Percentiles rank a stretch among this genome's conserved stretches.
phyloP scores from a whole-genome alignment of 1,140 invertebrate genomes.

The Dreissena polymorpha region DNA sequence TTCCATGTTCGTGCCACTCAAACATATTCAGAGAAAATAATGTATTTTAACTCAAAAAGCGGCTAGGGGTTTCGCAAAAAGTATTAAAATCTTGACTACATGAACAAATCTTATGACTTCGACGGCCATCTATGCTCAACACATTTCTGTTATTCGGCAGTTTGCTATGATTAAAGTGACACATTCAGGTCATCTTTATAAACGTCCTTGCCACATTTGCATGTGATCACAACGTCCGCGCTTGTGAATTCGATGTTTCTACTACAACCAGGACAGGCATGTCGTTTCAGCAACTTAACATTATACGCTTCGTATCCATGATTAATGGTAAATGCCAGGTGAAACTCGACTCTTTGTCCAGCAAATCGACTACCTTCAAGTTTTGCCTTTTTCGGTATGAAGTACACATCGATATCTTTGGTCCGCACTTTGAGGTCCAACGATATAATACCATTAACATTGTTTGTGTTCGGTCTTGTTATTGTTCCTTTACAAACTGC shows the following conservation, averaged over 20 bases:
- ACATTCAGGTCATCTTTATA: conserved; percentile 35
- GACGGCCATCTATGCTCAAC: too few species aligned
- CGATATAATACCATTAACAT: conserved; percentile 49
- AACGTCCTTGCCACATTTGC: conserved; percentile 25
- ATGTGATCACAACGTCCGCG: neutral
- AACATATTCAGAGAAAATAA: too few species aligned
- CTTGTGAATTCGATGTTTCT: conserved; percentile 29
- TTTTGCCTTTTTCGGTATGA: conserved; percentile 52
- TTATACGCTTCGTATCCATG: conserved; percentile 64
- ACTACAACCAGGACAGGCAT: conserved; percentile 27
- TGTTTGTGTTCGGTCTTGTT: conserved; percentile 54
- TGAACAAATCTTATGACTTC: too few species aligned
- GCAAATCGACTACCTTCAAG: conserved; percentile 49
- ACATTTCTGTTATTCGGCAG: too few species aligned
- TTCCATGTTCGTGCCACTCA: too few species aligned
- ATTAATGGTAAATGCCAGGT: conserved; percentile 59
- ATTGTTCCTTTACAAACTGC: conserved; percentile 61
- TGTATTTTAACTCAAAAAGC: too few species aligned
- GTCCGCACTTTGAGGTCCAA: conserved; percentile 56
- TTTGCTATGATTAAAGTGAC: too few species aligned
- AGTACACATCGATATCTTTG: conserved; percentile 55
- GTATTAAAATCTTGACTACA: too few species aligned
- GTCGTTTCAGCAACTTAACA: conserved; percentile 49
- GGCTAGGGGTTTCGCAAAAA: too few species aligned
- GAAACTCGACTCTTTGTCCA: conserved; percentile 57